Evolutionary conservation across 1,140 invertebrate genomes (phyloP).

Genomic region (Euglossa dilemma): DNA sequence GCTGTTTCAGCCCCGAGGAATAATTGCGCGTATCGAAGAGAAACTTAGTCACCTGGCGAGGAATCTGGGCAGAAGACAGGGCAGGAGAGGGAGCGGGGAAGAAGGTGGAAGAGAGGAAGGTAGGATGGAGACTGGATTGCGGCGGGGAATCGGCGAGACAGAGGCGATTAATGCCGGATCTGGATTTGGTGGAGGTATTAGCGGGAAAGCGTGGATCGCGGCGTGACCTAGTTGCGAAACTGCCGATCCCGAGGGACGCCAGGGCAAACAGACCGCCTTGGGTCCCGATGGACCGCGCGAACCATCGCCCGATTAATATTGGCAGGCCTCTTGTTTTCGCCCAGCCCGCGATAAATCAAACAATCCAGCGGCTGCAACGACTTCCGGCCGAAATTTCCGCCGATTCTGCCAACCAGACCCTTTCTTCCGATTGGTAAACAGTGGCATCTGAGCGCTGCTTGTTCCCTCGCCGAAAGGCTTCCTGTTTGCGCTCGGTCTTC

Average conservation of each 20-base stretch:
- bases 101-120: conserved; percentile 19
- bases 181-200: conserved; percentile 52
- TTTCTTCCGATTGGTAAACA: conserved; percentile 12
- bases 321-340: conserved; percentile 61
- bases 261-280: neutral
- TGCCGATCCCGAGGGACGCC: neutral
- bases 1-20: neutral
- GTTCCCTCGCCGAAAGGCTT: neutral
- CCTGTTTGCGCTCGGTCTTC: neutral
- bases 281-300: neutral
- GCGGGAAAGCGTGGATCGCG: conserved; percentile 15
- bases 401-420: conserved; percentile 13
- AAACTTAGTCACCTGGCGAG: neutral
- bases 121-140: conserved; percentile 44
- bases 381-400: conserved; percentile 23
- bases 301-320: conserved; percentile 58
- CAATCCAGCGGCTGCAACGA: neutral
- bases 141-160: conserved; percentile 30
- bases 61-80: too few species aligned
- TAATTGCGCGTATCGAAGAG: neutral
- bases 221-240: conserved; percentile 50
- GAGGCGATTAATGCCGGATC: conserved; percentile 55
- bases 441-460: neutral
- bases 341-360: conserved; percentile 63
- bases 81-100: neutral